Conservation (phyloP, 2,888 invertebrate species). For the Tipula lateralis region DNA sequence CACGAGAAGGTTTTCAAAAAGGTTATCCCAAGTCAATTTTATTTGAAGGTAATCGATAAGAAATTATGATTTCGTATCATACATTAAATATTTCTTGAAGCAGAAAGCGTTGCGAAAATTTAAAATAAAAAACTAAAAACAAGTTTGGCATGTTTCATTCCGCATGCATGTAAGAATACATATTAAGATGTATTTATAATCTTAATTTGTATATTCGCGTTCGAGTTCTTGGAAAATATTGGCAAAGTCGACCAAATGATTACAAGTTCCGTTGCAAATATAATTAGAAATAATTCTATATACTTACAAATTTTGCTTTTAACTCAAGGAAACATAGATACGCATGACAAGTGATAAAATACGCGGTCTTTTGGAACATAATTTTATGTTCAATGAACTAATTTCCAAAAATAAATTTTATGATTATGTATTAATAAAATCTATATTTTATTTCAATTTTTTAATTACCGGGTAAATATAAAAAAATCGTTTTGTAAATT, state of each 20-base stretch:
- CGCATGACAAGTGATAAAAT: neutral
- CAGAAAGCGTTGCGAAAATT: neutral
- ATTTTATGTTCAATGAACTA: neutral
- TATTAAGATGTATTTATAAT: neutral
- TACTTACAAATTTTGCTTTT: neutral
- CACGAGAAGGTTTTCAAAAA: too few relatives aligned
- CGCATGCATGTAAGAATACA: neutral
- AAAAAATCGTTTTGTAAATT: neutral
- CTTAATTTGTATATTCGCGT: neutral
- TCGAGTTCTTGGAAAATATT: neutral
- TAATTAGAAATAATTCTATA: neutral
- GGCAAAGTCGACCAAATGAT: neutral
- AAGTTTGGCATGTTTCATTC: neutral
- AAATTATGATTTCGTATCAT: neutral
- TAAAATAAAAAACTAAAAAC: neutral
- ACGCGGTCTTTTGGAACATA: neutral
- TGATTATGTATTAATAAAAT: neutral
- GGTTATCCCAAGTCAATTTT: neutral
- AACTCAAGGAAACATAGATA: neutral
- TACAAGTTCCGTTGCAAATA: neutral
- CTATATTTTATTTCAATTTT: neutral
- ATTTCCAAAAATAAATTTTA: neutral
- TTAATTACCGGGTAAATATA: neutral
- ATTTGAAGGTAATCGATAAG: neutral
- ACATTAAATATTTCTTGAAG: neutral